These are phyloP conservation scores for Neoarius graeffei DNA, from an alignment of 2,113 vertebrate species.

Conservation along the genomic window DNA sequence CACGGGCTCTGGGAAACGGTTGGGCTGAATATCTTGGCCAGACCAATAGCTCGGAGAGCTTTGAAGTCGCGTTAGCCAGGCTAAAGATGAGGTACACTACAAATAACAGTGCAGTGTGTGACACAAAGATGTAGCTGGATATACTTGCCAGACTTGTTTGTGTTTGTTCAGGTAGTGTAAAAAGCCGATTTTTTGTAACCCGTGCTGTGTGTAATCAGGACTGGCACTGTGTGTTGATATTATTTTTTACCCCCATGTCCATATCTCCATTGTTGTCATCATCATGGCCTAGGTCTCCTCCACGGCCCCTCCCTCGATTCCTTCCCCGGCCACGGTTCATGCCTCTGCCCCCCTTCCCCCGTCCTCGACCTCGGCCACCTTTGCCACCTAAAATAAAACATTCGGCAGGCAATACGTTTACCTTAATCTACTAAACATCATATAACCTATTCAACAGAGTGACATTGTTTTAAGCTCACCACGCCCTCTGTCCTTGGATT, in stretches of 20 bases:
- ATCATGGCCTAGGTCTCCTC: conserved; percentile 76
- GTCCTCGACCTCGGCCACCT: conserved; percentile 72
- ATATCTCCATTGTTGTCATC: conserved; percentile 87
- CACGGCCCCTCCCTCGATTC: conserved; percentile 76
- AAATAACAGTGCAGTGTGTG: not conserved
- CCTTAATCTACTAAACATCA: not conserved
- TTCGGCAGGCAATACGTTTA: not conserved
- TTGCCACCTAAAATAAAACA: conserved; percentile 70
- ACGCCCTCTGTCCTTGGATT: conserved; percentile 84
- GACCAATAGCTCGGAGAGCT: too few relatives aligned
- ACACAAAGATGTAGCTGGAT: not conserved
- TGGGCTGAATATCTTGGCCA: too few relatives aligned
- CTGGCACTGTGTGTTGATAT: not conserved
- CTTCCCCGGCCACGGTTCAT: conserved; percentile 74
- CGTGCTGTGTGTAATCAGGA: too few relatives aligned
- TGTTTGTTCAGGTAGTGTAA: not conserved
- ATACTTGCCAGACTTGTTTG: not conserved
- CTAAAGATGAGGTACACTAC: not conserved
- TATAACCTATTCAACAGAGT: not conserved
- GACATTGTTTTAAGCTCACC: conserved; percentile 59
- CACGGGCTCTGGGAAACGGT: too few relatives aligned
- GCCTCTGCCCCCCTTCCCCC: conserved; percentile 73
- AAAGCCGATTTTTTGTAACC: not conserved
- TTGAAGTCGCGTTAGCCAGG: too few relatives aligned
- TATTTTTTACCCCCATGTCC: conserved; percentile 80